Evolutionary conservation across 2,888 invertebrate genomes (phyloP).

Genomic region (Lepidonotus clava): DNA sequence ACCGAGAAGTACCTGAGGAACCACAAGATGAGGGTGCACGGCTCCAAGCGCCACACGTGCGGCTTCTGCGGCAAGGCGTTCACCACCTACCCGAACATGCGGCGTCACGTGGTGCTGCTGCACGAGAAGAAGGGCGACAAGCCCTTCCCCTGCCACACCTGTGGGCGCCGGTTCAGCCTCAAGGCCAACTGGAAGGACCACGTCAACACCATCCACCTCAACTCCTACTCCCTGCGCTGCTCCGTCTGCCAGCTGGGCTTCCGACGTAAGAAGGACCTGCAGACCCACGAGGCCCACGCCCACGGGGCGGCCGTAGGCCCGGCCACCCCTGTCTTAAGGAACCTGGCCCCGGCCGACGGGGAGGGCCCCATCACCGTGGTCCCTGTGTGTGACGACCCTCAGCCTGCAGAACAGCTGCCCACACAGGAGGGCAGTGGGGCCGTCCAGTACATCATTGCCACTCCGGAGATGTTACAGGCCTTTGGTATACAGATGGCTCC

Average conservation of each 20-base stretch:
- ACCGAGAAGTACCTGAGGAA: constrained; percentile 49
- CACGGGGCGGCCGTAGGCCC: not conserved
- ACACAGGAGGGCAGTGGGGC: no score
- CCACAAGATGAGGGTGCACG: constrained; percentile 52
- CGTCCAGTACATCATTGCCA: constrained; percentile 49
- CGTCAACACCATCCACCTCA: constrained; percentile 37
- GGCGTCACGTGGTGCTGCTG: constrained; percentile 30
- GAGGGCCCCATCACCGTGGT: not conserved
- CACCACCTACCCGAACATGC: not conserved
- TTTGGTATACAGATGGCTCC: constrained; percentile 32
- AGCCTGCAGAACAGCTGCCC: not conserved
- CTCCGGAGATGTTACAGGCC: constrained; percentile 43
- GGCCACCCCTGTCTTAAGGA: not conserved
- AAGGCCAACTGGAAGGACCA: constrained; percentile 52
- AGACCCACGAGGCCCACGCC: not conserved
- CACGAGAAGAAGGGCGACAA: constrained; percentile 49
- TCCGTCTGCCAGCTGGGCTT: constrained; percentile 38
- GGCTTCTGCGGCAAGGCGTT: constrained; percentile 33
- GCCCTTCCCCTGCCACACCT: constrained; percentile 29
- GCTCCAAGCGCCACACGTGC: constrained; percentile 14
- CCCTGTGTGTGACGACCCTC: not conserved
- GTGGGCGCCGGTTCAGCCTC: constrained; percentile 41
- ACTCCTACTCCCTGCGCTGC: constrained; percentile 10
- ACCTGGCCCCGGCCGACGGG: not conserved
- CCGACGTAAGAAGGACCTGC: constrained; percentile 38